Conservation (phyloP, 1,140 invertebrate species). For the Babylonia areolata region DNA sequence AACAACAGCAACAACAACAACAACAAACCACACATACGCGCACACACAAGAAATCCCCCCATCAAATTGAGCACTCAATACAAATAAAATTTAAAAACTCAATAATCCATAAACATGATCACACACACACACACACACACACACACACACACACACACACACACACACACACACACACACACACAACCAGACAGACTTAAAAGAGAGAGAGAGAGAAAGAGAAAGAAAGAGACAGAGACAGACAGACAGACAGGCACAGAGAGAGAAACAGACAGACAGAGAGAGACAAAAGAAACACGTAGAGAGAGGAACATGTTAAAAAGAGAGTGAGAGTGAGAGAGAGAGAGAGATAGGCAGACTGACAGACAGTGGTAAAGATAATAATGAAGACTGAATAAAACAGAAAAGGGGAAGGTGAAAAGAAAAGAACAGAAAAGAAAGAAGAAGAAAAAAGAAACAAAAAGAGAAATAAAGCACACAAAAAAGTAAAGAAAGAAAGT, state of each 20-base stretch:
- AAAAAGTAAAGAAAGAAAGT: not conserved
- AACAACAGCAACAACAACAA: too few species aligned
- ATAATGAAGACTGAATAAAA: too few species aligned
- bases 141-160: constrained; percentile 11
- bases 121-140: not conserved
- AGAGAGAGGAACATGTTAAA: not conserved
- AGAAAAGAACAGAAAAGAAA: too few species aligned
- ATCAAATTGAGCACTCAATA: too few species aligned
- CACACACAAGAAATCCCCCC: not conserved
- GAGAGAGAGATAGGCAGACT: not conserved
- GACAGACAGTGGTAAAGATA: not conserved
- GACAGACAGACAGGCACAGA: too few species aligned
- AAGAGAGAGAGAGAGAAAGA: not conserved
- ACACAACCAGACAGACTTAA: not conserved
- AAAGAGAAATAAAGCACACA: too few species aligned
- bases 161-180: not conserved
- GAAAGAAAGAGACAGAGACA: not conserved
- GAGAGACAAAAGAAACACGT: too few species aligned
- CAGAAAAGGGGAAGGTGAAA: too few species aligned
- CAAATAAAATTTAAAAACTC: too few species aligned
- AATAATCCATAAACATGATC: not conserved
- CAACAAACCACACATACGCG: not conserved
- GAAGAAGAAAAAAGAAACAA: too few species aligned
- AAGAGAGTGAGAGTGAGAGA: constrained; percentile 2
- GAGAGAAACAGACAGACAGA: too few species aligned